phyloP scores from a whole-genome alignment of 2,113 vertebrate species.

The Vidua macroura region DNA sequence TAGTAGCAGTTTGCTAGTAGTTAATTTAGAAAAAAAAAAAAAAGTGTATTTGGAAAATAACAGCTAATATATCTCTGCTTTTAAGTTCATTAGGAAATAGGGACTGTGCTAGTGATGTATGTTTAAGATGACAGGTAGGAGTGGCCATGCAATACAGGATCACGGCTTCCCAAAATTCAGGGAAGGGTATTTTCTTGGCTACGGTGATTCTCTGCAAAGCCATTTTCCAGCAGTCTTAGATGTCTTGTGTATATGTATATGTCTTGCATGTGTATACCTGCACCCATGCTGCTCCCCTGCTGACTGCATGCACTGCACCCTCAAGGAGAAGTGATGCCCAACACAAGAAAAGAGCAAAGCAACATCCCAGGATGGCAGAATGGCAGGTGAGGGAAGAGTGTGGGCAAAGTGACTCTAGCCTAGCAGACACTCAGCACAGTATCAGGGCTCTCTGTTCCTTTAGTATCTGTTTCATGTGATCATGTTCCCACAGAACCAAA shows the following conservation, averaged over 20 bases:
- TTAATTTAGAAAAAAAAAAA: neutral
- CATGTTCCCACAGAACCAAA: neutral
- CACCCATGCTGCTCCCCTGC: neutral
- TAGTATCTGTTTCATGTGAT: neutral
- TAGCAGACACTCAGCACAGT: neutral
- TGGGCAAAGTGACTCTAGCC: neutral
- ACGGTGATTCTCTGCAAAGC: neutral
- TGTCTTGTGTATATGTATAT: neutral
- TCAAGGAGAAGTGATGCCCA: neutral
- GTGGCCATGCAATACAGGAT: neutral
- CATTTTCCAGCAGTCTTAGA: neutral
- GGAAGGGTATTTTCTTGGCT: neutral
- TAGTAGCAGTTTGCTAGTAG: neutral
- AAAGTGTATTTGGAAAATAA: neutral
- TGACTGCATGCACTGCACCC: rapidly evolving
- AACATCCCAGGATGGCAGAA: neutral
- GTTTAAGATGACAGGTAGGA: neutral
- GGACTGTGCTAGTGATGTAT: neutral
- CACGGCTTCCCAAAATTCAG: neutral
- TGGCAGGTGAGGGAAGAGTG: rapidly evolving
- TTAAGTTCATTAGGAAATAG: neutral
- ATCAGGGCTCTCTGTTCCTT: neutral
- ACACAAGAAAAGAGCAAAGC: neutral
- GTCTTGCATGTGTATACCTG: rapidly evolving
- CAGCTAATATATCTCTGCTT: neutral